Evolutionary conservation across 2,888 invertebrate genomes (phyloP).

Genomic region (Molanna angustata): DNA sequence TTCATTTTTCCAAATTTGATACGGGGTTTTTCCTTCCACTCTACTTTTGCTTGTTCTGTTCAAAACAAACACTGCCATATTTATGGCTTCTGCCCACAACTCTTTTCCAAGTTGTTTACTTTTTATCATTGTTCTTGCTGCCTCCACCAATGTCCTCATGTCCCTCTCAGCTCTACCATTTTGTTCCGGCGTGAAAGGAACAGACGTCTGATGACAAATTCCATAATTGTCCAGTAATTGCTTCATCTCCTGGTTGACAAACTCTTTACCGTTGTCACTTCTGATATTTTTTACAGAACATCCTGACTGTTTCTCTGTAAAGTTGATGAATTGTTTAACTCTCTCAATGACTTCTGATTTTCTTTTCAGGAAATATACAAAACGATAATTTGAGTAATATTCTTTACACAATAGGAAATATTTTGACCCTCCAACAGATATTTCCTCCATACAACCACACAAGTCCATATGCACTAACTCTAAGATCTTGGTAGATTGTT

Average conservation of each 20-base stretch:
- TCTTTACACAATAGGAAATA: background rate
- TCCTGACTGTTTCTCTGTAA: background rate
- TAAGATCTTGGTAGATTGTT: background rate
- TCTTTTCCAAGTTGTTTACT: background rate
- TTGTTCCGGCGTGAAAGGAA: background rate
- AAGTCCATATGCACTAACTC: background rate
- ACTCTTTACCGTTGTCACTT: constrained; percentile 1
- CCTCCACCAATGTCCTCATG: background rate
- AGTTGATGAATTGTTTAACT: background rate
- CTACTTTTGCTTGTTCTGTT: background rate
- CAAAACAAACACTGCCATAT: background rate
- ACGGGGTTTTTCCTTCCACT: background rate
- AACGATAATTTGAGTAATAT: background rate
- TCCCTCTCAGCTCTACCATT: background rate
- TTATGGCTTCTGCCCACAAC: background rate
- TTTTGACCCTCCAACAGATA: background rate
- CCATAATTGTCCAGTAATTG: background rate
- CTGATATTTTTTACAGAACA: background rate
- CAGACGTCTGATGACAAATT: background rate
- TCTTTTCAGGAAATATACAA: background rate
- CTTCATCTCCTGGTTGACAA: background rate
- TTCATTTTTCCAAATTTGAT: background rate
- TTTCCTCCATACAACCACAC: background rate
- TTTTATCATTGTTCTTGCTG: background rate
- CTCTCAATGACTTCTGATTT: background rate